Percentiles rank a stretch among this genome's conserved stretches.
Conservation (phyloP, 35 echinoderm and acorn worm species). For the Apostichopus japonicus region DNA sequence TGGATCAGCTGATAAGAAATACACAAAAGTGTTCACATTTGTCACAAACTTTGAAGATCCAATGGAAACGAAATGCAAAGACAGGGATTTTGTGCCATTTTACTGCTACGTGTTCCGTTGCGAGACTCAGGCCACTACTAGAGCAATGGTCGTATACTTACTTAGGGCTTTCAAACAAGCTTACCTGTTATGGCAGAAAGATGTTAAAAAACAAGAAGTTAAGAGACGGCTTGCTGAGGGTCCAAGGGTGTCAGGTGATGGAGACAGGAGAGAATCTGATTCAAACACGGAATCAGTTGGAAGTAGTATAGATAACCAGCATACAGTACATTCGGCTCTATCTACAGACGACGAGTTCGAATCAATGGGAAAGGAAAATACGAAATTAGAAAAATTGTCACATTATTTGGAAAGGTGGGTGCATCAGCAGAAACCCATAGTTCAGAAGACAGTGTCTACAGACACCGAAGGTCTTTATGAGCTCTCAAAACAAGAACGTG, state of each 20-base stretch:
- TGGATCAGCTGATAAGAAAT: slow-evolving; percentile 76
- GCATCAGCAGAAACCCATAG: neutral
- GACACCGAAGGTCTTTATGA: neutral
- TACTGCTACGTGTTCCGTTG: slow-evolving; percentile 81
- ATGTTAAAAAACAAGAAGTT: slow-evolving; percentile 66
- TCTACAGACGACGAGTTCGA: neutral
- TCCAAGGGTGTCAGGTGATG: slow-evolving; percentile 40
- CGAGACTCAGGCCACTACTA: slow-evolving; percentile 52
- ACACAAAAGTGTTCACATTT: slow-evolving; percentile 85
- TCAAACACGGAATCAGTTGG: neutral
- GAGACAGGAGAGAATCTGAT: neutral
- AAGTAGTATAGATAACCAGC: slow-evolving; percentile 8
- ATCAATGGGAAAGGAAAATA: neutral
- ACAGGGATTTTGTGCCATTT: slow-evolving; percentile 46
- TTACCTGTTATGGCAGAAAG: slow-evolving; percentile 68
- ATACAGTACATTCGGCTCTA: neutral
- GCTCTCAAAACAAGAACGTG: slow-evolving; percentile 35
- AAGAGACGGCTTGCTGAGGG: slow-evolving; percentile 75
- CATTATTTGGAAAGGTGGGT: slow-evolving; percentile 42
- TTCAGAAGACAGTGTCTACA: neutral
- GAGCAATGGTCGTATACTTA: slow-evolving; percentile 86
- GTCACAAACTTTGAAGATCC: slow-evolving; percentile 73
- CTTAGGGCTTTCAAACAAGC: slow-evolving; percentile 84
- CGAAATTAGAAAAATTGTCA: slow-evolving; percentile 26
- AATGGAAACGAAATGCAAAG: neutral